Evolutionary conservation across 1,140 invertebrate species (phyloP), one percentile per base, ranked within the genome.

Genomic region (Tribolium castaneum): DNA sequence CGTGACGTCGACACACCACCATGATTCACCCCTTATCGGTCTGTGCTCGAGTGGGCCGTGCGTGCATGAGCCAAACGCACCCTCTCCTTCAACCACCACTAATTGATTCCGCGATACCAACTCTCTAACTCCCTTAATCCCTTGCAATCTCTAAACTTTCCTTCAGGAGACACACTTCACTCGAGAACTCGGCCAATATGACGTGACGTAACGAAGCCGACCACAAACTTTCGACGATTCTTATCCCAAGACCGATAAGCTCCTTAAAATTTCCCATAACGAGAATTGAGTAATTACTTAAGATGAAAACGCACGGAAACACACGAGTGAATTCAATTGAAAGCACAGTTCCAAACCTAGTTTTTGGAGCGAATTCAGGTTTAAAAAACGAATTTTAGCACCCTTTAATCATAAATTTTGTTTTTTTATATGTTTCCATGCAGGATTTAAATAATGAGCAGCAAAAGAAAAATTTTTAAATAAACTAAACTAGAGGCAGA

Each of bases 1-100:
- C 70, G 83, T 80, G 82, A 85, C 84, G 78, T 79, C 82, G 14
- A 78, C 71, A 73, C 70, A 72, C 39, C 73, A 30, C 16, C 16
- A 78, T 78, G 76, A 78, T 78, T 78, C 76, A 78, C 76, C 52
- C 72, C 22, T 75, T 75, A 75, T 75, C 72, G 49, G 49, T 50
- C 49, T 73, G 13, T 77, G 30, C n/a, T 72, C 66, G 51, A 54
- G 52, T 70, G 51, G 59, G 52, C 54, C 66, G 70, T 71, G 70
- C 52, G 50, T 49, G 70, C 52, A 25, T 49, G 76, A 59, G 76
- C 70, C 25, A 30, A 62, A 77, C 70, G 59, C 75, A 49, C 71
- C 51, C 51, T 71, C 62, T 45, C 45, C 14, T 13, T 66, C 62
- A 30, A 30, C 75, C 16, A 35, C 70, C 71, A 70, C 76, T 77